Base-by-base conservation (phyloP, 2,888 invertebrate species). In the Alsophila aescularia region DNA sequence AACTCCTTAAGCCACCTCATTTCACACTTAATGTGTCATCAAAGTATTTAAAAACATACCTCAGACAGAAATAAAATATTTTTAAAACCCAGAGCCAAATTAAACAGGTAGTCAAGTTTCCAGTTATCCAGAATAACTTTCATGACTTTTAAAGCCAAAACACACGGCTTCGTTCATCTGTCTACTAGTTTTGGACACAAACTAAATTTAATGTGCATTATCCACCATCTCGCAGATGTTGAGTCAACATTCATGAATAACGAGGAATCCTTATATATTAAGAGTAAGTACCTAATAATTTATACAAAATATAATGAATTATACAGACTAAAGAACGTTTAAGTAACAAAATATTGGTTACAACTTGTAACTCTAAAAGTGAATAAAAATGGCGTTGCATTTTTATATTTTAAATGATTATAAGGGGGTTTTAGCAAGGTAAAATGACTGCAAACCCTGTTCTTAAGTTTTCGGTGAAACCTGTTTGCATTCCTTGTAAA, bases 131-230 rank as follows among this genome's bases (percentile, higher is more conserved):
- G 27, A 40, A 40, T 29, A 37, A 18, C 40, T 27, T 13, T 12
- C 7, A 16, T 6, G 24, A 12, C 13, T 13, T 21, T 2, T 24
- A 14, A 40, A 15, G 50, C 51, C 56, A 56, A 56, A 55, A 47
- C 34, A 54, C 37, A 14, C 21, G 16, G 10, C 12, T 27, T 9
- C 10, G 13, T 10, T 7, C 15, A 49, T 42, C 14, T 27, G 24
- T 51, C 39, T 32, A 32, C 21, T 39, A n/a, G 2, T 37, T 21
- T 37, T 56, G 56, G 56, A 51, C 35, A 39, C 27, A 13, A 12
- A 51, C 56, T 51, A 56, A 56, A n/a, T n/a, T n/a, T n/a, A n/a
- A 56, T 36, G 55, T 55, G 36, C 55, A 41, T 50, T 48, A 21
- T 39, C 8, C 27, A 29, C 29, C 42, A 15, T 29, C 10, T 14